Conservation (phyloP, 2,113 vertebrate species). For the Chionomys nivalis region DNA sequence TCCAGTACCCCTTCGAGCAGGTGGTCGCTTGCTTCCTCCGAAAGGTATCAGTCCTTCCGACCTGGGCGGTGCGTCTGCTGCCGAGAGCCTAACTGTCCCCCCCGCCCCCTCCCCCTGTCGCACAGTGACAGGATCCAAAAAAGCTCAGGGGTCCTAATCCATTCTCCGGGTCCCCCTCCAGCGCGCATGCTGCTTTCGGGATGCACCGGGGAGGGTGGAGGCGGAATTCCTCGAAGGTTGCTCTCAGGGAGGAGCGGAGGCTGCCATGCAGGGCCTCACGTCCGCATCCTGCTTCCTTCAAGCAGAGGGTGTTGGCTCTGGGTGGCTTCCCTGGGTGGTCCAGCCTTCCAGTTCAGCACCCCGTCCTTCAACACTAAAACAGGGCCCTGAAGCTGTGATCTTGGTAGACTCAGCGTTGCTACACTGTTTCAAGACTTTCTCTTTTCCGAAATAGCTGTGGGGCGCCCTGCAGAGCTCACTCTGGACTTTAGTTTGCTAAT, state of each 20-base stretch:
- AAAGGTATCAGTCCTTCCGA: constrained; percentile 79
- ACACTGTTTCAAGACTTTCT: not conserved
- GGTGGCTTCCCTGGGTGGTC: rapidly evolving
- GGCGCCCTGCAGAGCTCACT: too few relatives aligned
- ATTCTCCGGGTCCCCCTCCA: not conserved
- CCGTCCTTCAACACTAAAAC: not conserved
- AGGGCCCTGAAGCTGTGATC: not conserved
- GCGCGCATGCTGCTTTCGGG: not conserved
- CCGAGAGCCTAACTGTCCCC: not conserved
- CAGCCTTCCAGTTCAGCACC: not conserved
- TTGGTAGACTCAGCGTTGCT: not conserved
- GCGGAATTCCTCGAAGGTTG: constrained; percentile 48
- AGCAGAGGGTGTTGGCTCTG: not conserved
- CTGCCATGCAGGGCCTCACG: not conserved
- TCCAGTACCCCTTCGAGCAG: constrained; percentile 86
- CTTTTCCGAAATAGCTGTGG: not conserved
- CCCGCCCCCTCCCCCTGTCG: too few relatives aligned
- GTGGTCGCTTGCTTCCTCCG: constrained; percentile 85
- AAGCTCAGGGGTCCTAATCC: not conserved
- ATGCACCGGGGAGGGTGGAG: not conserved
- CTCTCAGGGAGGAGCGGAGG: not conserved
- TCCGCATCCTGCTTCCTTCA: not conserved
- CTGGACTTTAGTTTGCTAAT: not conserved
- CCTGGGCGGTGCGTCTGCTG: not conserved
- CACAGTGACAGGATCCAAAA: too few relatives aligned